phyloP scores from a whole-genome alignment of 2,888 invertebrate species.

The Caenorhabditis angaria region DNA sequence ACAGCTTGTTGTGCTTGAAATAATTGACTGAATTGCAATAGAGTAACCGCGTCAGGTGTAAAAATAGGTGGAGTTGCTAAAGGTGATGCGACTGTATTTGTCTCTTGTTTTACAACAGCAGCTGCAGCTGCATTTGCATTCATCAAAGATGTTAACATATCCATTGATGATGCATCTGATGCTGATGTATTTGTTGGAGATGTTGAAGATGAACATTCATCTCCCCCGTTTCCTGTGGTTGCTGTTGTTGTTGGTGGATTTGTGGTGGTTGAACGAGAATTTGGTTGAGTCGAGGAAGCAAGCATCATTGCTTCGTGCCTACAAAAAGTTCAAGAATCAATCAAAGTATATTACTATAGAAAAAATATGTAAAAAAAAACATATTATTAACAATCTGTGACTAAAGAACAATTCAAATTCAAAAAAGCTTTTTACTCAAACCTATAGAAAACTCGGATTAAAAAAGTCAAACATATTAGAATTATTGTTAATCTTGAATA shows the following conservation, averaged over 20 bases:
- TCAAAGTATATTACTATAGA: too few species aligned
- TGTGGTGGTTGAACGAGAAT: slow-evolving; percentile 19
- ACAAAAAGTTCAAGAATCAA: slow-evolving; percentile 6
- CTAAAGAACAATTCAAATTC: too few species aligned
- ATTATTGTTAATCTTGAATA: too few species aligned
- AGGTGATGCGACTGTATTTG: too few species aligned
- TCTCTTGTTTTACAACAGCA: slow-evolving; percentile 19
- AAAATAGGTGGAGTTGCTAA: slow-evolving; percentile 27
- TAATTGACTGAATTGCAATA: slow-evolving; percentile 39
- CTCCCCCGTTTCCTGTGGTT: neutral
- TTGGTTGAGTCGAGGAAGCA: slow-evolving; percentile 37
- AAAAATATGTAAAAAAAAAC: neutral
- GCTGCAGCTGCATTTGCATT: slow-evolving; percentile 13
- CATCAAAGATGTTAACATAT: slow-evolving; percentile 38
- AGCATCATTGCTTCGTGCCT: slow-evolving; percentile 48
- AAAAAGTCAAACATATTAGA: too few species aligned
- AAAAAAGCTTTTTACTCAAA: too few species aligned
- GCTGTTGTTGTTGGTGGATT: slow-evolving; percentile 16
- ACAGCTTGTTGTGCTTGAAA: slow-evolving; percentile 43
- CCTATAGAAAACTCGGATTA: too few species aligned
- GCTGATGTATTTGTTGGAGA: slow-evolving; percentile 49
- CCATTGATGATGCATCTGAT: slow-evolving; percentile 45
- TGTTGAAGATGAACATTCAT: slow-evolving; percentile 39
- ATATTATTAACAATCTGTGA: too few species aligned
- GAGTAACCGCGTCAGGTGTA: slow-evolving; percentile 26